phyloP scores from a whole-genome alignment of 2,113 vertebrate species.

The Pteruthius melanotis region DNA sequence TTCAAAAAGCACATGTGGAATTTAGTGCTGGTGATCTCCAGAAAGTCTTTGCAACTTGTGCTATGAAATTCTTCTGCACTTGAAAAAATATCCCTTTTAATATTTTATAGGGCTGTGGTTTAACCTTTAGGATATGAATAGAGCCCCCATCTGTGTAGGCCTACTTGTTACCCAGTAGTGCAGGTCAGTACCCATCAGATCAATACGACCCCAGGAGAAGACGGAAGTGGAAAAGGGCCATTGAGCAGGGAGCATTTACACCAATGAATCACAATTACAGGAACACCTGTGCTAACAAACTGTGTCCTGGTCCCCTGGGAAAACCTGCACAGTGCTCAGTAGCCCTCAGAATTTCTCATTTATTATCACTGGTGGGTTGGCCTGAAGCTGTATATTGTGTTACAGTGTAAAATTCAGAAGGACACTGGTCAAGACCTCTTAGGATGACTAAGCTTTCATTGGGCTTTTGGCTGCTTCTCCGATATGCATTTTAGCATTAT shows the following conservation, averaged over 20 bases:
- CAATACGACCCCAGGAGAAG: constrained; percentile 55
- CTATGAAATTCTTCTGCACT: neutral
- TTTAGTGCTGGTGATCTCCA: neutral
- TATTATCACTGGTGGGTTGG: constrained; percentile 58
- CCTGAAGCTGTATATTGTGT: constrained; percentile 36
- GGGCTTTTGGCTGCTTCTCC: neutral
- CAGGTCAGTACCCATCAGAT: constrained; percentile 43
- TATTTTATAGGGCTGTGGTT: constrained; percentile 41
- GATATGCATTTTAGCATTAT: constrained; percentile 9
- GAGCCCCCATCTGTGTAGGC: neutral
- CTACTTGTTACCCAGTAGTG: constrained; percentile 24
- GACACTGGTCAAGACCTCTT: constrained; percentile 46
- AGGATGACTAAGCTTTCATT: neutral
- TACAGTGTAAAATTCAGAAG: constrained; percentile 54
- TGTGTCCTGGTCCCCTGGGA: constrained; percentile 63
- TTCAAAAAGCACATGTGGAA: neutral
- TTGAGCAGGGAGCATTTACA: constrained; percentile 62
- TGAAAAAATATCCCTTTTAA: neutral
- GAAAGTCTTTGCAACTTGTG: constrained; percentile 11
- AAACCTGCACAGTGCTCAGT: constrained; percentile 62
- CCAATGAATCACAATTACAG: constrained; percentile 77
- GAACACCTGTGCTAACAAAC: constrained; percentile 75
- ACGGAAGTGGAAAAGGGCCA: constrained; percentile 44
- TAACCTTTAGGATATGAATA: constrained; percentile 56
- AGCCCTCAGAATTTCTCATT: constrained; percentile 68